A percentile compares a stretch with the other conserved stretches of the same genome.
phyloP scores from a whole-genome alignment of 2,797 vertebrate species.

The Ptychobarbus kaznakovi region DNA sequence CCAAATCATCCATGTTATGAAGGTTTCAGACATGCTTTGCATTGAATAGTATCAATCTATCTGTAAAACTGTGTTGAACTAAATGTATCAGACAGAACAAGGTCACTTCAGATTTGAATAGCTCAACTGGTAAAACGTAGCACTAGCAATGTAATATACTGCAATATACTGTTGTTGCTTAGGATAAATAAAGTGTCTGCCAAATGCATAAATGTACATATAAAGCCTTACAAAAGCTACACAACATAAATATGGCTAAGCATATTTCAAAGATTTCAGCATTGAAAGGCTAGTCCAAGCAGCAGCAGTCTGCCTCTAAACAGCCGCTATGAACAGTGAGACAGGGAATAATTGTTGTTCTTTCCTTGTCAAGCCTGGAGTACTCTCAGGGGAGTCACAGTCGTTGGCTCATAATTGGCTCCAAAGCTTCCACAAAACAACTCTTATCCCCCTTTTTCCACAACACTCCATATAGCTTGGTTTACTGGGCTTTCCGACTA shows the following conservation, averaged over 20 bases:
- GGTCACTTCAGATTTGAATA: background rate
- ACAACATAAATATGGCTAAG: background rate
- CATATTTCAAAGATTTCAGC: constrained; percentile 17
- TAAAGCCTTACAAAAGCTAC: constrained; percentile 1
- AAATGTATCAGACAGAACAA: constrained; percentile 20
- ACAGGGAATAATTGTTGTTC: constrained; percentile 53
- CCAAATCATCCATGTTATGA: constrained; percentile 34
- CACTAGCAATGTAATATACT: background rate
- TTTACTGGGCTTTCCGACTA: constrained; percentile 39
- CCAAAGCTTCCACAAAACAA: constrained; percentile 56
- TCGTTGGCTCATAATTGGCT: constrained; percentile 59
- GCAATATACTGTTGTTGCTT: background rate
- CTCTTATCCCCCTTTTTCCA: constrained; percentile 36
- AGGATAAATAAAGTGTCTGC: background rate
- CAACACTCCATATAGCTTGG: constrained; percentile 38
- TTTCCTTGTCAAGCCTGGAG: constrained; percentile 48
- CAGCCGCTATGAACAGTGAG: constrained; percentile 44
- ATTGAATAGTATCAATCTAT: background rate
- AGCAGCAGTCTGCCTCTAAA: constrained; percentile 38
- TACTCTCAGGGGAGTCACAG: constrained; percentile 53
- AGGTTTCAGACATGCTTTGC: constrained; percentile 16
- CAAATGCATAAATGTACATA: background rate
- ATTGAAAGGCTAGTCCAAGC: constrained; percentile 14
- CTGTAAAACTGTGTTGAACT: background rate
- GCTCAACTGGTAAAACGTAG: background rate